phyloP scores from a whole-genome alignment of 1,140 invertebrate genomes.

The Agraylea sexmaculata region DNA sequence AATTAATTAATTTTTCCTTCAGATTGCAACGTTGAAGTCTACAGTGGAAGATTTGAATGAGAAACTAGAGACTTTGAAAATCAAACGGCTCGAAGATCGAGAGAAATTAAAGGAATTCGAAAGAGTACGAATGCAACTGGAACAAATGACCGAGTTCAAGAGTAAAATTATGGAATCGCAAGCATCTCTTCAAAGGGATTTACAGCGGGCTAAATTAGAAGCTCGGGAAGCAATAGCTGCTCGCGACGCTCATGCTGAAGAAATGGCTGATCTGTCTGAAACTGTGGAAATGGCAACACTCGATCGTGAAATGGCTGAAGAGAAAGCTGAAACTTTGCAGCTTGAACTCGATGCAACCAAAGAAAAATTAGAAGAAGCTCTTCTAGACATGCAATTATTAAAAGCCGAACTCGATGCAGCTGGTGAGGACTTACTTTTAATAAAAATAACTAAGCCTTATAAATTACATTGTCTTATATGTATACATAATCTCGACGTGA shows the following conservation, averaged over 20 bases:
- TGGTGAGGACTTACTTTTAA: conserved; percentile 28
- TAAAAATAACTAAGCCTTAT: too few species aligned
- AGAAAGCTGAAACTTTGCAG: conserved; percentile 85
- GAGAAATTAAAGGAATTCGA: conserved; percentile 85
- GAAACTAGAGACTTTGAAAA: conserved; percentile 83
- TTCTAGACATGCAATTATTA: conserved; percentile 84
- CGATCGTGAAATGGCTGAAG: conserved; percentile 99
- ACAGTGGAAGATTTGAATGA: conserved; percentile 81
- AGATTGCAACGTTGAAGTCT: conserved; percentile 62
- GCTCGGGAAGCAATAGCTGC: conserved; percentile 75
- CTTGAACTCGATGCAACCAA: conserved; percentile 80
- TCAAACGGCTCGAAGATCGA: conserved; percentile 76
- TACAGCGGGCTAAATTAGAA: conserved; percentile 77
- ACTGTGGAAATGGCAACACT: conserved; percentile 94
- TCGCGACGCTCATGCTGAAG: conserved; percentile 72
- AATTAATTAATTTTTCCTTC: conserved; percentile 3
- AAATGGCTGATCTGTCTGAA: conserved; percentile 85
- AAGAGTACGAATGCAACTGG: conserved; percentile 71
- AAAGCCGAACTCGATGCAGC: conserved; percentile 70
- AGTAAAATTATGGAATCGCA: conserved; percentile 88
- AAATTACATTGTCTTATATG: too few species aligned
- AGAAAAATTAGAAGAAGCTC: conserved; percentile 83
- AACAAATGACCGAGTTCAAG: conserved; percentile 90
- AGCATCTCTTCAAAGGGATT: conserved; percentile 74
- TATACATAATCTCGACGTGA: too few species aligned